Percentiles rank a stretch among this genome's conserved stretches.
phyloP scores from a whole-genome alignment of 2,888 invertebrate genomes.

The Coelopa pilipes region DNA sequence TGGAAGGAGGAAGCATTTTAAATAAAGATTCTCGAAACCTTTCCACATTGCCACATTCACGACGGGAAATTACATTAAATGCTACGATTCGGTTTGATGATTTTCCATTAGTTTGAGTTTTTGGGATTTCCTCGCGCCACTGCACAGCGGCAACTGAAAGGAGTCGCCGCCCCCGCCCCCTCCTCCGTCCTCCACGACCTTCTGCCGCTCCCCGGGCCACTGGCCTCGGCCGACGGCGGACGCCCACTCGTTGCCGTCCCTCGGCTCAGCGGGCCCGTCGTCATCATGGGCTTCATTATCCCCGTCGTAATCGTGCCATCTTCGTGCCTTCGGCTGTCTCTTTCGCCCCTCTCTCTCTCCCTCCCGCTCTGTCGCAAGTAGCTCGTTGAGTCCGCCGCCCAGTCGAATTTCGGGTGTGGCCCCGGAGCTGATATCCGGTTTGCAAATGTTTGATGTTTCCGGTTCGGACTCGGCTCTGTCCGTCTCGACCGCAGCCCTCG shows the following conservation, averaged over 20 bases:
- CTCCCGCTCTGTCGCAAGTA: too few relatives aligned
- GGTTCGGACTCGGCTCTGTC: too few relatives aligned
- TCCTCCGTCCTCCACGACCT: too few relatives aligned
- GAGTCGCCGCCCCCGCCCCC: too few relatives aligned
- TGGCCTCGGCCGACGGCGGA: too few relatives aligned
- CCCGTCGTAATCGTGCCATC: neutral
- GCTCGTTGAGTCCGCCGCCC: neutral
- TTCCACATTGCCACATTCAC: neutral
- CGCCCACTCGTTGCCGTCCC: too few relatives aligned
- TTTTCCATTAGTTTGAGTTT: slow-evolving; percentile 23
- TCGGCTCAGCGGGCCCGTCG: too few relatives aligned
- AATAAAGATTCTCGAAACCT: slow-evolving; percentile 12
- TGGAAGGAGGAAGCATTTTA: neutral
- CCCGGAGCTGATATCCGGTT: neutral
- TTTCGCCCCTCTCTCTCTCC: neutral
- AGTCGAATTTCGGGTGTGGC: neutral
- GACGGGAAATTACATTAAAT: slow-evolving; percentile 19
- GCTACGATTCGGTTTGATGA: slow-evolving; percentile 20
- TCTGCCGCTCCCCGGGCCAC: too few relatives aligned
- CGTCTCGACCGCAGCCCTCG: too few relatives aligned
- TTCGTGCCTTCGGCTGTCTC: neutral
- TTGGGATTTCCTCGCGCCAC: slow-evolving; percentile 3
- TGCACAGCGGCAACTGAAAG: neutral
- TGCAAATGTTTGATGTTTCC: too few relatives aligned
- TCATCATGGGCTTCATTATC: neutral